Conservation (phyloP, 2,113 vertebrate species). For the Melanocharis versteri region DNA sequence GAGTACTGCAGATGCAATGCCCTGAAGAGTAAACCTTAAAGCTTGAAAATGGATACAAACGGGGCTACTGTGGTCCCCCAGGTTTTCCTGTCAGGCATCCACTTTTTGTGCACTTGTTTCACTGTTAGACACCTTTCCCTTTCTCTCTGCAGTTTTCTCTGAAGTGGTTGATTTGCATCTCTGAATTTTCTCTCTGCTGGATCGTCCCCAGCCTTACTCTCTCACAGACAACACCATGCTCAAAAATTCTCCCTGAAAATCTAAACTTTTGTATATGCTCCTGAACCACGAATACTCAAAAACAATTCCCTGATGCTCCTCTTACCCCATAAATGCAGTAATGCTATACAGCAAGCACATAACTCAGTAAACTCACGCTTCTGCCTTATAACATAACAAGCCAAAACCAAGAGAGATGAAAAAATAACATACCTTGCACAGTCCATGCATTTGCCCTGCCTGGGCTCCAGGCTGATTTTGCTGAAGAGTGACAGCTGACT, state of each 20-base stretch:
- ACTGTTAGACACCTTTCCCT: neutral
- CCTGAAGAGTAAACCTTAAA: neutral
- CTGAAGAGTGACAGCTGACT: neutral
- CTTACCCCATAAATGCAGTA: neutral
- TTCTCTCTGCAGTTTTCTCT: neutral
- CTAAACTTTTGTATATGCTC: neutral
- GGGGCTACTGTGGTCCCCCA: neutral
- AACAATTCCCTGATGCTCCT: neutral
- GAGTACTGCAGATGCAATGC: neutral
- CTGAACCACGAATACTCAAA: neutral
- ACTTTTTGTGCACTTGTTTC: neutral
- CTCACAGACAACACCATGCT: neutral
- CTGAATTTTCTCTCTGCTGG: neutral
- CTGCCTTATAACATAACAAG: neutral
- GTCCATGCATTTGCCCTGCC: constrained; percentile 6
- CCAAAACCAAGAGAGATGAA: neutral
- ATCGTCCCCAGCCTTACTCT: neutral
- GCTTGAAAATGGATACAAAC: neutral
- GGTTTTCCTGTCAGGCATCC: neutral
- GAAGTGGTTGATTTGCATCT: neutral
- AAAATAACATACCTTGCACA: neutral
- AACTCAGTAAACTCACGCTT: neutral
- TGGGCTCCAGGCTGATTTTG: constrained; percentile 40
- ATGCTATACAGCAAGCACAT: neutral
- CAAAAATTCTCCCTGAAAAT: neutral